Evolutionary conservation across 2,888 invertebrate genomes (phyloP).

Genomic region (Torymus auratus): DNA sequence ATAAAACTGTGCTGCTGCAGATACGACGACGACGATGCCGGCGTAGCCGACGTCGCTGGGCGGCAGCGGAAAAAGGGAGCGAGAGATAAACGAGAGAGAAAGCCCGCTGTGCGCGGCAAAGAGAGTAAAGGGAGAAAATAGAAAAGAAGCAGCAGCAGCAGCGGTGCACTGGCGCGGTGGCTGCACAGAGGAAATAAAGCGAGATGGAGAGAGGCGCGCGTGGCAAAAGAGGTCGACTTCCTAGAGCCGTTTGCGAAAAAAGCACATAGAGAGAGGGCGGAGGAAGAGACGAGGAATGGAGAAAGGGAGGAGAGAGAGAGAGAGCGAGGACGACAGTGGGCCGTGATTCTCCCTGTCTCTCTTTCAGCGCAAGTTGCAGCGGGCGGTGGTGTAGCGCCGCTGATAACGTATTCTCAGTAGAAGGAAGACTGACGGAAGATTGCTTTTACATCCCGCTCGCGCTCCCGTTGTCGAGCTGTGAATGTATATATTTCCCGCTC

Average conservation of each 20-base stretch:
- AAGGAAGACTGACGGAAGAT: conserved; percentile 71
- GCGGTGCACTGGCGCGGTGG: background rate
- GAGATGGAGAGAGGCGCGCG: conserved; percentile 2
- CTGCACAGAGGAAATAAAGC: conserved; percentile 11
- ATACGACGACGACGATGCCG: conserved; percentile 33
- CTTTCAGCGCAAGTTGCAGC: background rate
- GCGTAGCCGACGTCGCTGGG: too few species aligned
- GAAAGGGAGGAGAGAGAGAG: background rate
- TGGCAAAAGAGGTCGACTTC: conserved; percentile 32
- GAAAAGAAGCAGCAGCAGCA: background rate
- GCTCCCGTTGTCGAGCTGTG: conserved; percentile 53
- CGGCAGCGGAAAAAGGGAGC: conserved; percentile 32
- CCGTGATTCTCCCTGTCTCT: background rate
- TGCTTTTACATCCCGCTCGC: conserved; percentile 69
- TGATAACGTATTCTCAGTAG: conserved; percentile 72
- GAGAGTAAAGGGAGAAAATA: conserved; percentile 9
- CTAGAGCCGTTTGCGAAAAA: conserved; percentile 25
- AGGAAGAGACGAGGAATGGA: conserved; percentile 16
- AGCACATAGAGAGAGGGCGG: background rate
- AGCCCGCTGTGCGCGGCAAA: background rate
- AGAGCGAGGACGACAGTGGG: conserved; percentile 27
- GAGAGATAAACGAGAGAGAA: background rate
- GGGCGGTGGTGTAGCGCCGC: conserved; percentile 40
- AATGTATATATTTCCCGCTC: conserved; percentile 62
- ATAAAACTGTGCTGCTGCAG: conserved; percentile 40